Evolutionary conservation across 2,797 vertebrate species (phyloP), one percentile per base, ranked within the genome.

Genomic region (Epinephelus awoara): DNA sequence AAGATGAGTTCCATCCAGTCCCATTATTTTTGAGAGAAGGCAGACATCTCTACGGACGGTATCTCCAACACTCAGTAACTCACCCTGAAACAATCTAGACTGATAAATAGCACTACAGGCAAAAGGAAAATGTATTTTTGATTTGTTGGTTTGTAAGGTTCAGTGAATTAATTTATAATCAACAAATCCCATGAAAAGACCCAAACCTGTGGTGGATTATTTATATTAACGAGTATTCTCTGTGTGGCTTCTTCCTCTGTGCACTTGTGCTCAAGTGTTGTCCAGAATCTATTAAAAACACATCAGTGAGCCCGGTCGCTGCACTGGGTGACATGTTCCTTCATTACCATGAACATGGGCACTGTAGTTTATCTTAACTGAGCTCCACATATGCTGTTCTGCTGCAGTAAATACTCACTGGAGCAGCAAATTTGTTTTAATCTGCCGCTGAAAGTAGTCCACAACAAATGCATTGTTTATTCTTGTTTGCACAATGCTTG

Each of bases 281-380:
- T 44, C 6, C 15, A 21, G 40, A 64, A 54, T 25, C 27, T 38
- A 38, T 67, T 68, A 62, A 56, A 67, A 74, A 54, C 63, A 40
- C 51, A 50, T 55, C 54, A 21, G 6, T 52, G 47, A 62, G 40
- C 3, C 9, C 5, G 0, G 6, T 2, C 11, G 29, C 17, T 61
- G 29, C 65, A 3, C 23, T 18, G 15, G 59, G 4, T 42, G 55
- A 63, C 79, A 23, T 49, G 40, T 34, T 66, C 34, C 50, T 70
- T 61, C 61, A 61, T 78, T 70, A 67, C 14, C 56, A 17, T 10
- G 23, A 77, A 62, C 73, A 61, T 12, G 34, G 62, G 4, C 50
- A 11, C 55, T 29, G 61, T 2, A 14, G 40, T 72, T 69, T 64
- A 80, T 68, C 69, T 61, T 2, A 12, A 44, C 23, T 57, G 17